Evolutionary conservation across 2,113 vertebrate species (phyloP).

Genomic region (Agelaius tricolor): DNA sequence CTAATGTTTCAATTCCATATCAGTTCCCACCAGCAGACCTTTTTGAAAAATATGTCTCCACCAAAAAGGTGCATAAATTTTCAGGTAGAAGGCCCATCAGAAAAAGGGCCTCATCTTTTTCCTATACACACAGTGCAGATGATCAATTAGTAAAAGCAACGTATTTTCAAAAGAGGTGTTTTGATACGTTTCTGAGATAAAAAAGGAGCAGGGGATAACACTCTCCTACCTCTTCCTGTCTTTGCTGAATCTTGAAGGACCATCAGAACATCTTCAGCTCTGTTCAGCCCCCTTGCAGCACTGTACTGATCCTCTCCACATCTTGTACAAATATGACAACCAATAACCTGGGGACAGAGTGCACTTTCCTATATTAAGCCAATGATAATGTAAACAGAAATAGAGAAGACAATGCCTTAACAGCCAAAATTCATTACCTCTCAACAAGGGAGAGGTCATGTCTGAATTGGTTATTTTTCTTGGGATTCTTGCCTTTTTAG

Average conservation of each 20-base stretch:
- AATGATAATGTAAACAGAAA: neutral
- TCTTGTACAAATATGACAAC: neutral
- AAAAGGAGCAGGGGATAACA: neutral
- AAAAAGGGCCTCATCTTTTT: neutral
- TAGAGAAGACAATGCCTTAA: neutral
- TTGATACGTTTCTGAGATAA: neutral
- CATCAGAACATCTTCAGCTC: neutral
- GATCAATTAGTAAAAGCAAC: neutral
- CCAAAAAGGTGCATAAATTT: neutral
- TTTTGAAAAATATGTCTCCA: neutral
- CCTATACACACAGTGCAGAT: neutral
- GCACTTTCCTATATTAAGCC: neutral
- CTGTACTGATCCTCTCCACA: neutral
- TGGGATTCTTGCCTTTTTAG: neutral
- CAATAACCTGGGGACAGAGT: neutral
- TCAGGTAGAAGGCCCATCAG: neutral
- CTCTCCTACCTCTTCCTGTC: neutral
- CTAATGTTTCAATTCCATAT: neutral
- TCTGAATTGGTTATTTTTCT: neutral
- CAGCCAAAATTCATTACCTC: neutral
- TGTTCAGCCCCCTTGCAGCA: neutral
- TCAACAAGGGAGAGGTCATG: neutral
- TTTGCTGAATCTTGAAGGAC: neutral
- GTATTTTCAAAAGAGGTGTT: neutral
- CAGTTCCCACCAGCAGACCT: neutral